A percentile compares a stretch with the other conserved stretches of the same genome.
phyloP scores from a whole-genome alignment of 1,140 invertebrate genomes.

The Zaprionus tsacasi region DNA sequence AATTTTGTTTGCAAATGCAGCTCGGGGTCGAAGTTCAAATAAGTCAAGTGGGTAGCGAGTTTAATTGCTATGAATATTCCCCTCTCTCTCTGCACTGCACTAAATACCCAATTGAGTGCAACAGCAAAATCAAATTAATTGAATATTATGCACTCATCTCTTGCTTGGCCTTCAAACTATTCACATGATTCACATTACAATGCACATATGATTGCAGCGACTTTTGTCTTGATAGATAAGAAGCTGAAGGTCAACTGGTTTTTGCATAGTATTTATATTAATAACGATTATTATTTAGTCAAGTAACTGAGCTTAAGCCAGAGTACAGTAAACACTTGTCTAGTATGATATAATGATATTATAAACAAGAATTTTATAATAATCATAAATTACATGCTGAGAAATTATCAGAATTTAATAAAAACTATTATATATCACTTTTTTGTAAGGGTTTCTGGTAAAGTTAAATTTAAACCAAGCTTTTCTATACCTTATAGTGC shows the following conservation, averaged over 20 bases:
- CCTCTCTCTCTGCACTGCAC: conserved; percentile 12
- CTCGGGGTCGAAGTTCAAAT: conserved; percentile 59
- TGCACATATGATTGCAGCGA: neutral
- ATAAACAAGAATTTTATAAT: too few species aligned
- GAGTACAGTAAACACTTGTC: neutral
- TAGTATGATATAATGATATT: neutral
- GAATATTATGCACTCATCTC: conserved; percentile 66
- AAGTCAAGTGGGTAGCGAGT: conserved; percentile 54
- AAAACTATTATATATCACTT: too few species aligned
- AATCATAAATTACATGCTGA: too few species aligned
- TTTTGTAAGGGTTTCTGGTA: too few species aligned
- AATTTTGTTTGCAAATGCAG: neutral
- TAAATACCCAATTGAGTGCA: conserved; percentile 69
- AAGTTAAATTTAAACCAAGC: too few species aligned
- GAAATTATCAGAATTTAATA: too few species aligned
- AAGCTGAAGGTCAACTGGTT: conserved; percentile 2
- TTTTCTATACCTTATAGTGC: neutral
- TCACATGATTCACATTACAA: conserved; percentile 9
- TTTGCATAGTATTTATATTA: neutral
- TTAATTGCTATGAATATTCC: conserved; percentile 43
- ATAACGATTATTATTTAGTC: neutral
- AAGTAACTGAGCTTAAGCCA: neutral
- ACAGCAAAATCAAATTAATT: conserved; percentile 71
- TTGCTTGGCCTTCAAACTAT: conserved; percentile 41
- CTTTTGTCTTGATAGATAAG: conserved; percentile 1